Base-by-base conservation (phyloP, 2,888 invertebrate genomes). In the Pyrrhosoma nymphula region DNA sequence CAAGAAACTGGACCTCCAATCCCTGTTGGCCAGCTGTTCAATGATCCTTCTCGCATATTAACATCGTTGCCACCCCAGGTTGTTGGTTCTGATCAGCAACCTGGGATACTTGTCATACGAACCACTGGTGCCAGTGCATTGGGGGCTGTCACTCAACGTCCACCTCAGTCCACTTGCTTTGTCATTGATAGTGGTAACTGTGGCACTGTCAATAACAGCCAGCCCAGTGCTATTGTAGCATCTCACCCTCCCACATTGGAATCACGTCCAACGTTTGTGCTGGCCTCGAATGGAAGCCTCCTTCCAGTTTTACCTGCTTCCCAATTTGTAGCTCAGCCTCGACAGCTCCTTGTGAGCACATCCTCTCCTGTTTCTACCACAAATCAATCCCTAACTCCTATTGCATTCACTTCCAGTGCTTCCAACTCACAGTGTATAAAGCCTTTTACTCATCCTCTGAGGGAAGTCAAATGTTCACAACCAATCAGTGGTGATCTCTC, bases 91-190 rank as follows among this genome's bases (percentile, higher is more conserved):
- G 93, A 93, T 4, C 93, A 93, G 18, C 93, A 93, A 20, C 75
- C 93, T 26, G 93, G 93, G 63, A 93, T 93, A 39, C 47, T 93
- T 69, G 93, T 93, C n/a, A 93, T 93, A 93, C 93, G 69, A 18
- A 47, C 93, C 47, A 47, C 93, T 75, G 93, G 93, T 69, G 26
- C 93, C 39, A 69, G 93, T 47, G 55, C 69, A 0, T 75, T 93
- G 18, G 93, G 93, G n/a, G 47, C 93, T 16, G 69, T 93, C n/a
- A 39, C 93, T 69, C 93, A 93, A 69, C 93, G 47, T 23, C 47
- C 93, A 16, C 69, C 93, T 47, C 93, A 93, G n/a, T 93, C 93
- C 0, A 93, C 93, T 4, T 93, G 93, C 69, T 93, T 93, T 93
- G 93, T 93, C 23, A 93, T 93, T 69, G 93, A 93, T n/a, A 75